These are phyloP conservation scores for Eidolon helvum DNA, from an alignment of 2,113 vertebrate species.

Conservation along the genomic window DNA sequence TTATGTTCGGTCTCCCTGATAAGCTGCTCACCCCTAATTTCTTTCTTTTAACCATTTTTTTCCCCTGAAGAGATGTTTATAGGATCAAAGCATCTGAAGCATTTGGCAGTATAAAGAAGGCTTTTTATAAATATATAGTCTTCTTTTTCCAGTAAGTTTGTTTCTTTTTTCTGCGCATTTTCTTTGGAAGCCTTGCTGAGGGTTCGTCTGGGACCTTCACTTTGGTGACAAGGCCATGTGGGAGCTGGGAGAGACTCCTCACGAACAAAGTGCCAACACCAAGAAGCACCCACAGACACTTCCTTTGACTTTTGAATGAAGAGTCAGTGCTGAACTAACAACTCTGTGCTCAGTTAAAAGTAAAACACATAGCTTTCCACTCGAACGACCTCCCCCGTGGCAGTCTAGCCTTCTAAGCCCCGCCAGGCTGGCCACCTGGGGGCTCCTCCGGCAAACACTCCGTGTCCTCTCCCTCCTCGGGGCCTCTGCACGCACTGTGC, in stretches of 20 bases:
- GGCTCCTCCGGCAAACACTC: neutral
- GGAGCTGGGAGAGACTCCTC: neutral
- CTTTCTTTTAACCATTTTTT: neutral
- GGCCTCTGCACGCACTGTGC: neutral
- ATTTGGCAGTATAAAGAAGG: neutral
- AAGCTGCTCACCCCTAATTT: neutral
- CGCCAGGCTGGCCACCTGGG: neutral
- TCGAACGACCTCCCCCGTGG: neutral
- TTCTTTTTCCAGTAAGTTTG: neutral
- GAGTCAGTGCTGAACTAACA: neutral
- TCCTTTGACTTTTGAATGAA: neutral
- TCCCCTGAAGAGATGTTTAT: neutral
- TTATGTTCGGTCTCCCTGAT: neutral
- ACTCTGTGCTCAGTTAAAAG: neutral
- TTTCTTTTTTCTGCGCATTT: neutral
- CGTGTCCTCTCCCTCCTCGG: neutral
- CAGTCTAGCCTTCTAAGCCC: neutral
- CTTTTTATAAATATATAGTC: neutral
- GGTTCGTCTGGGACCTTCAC: neutral
- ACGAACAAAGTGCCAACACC: neutral
- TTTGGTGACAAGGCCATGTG: neutral
- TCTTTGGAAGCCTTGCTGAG: neutral
- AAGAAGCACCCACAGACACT: neutral
- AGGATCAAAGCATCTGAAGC: neutral
- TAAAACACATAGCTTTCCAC: neutral